Conservation (phyloP, 1,140 invertebrate species). For the Schlechtendalia chinensis region DNA sequence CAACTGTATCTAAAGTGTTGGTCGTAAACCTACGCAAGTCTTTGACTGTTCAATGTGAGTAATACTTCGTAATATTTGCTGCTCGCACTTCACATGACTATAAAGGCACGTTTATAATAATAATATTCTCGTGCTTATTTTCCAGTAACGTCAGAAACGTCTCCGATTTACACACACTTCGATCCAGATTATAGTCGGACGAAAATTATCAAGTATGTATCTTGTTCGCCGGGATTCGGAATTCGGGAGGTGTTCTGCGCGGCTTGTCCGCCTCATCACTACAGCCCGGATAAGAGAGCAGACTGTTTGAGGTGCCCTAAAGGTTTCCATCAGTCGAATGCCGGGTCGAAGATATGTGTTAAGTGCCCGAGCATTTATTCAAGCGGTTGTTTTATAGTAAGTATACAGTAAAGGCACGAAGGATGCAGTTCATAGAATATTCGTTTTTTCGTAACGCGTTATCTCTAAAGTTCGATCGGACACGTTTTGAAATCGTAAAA, state of each 20-base stretch:
- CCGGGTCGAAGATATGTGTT: slow-evolving; percentile 19
- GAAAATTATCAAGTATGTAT: background rate
- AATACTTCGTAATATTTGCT: no score
- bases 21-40: slow-evolving; percentile 3
- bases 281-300: background rate
- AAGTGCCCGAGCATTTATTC: slow-evolving; percentile 6
- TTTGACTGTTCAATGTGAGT: slow-evolving; percentile 11
- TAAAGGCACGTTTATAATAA: background rate
- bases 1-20: background rate
- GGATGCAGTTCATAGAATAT: no score
- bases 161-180: background rate
- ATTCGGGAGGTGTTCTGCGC: slow-evolving; percentile 1
- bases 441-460: no score
- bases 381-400: slow-evolving; percentile 4
- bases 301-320: slow-evolving; percentile 10
- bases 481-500: no score
- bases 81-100: no score
- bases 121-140: background rate
- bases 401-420: background rate
- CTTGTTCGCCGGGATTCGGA: background rate
- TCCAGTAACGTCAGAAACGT: background rate
- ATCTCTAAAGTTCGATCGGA: no score
- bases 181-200: background rate
- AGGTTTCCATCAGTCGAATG: background rate
- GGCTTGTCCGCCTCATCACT: slow-evolving; percentile 24